Conservation (phyloP, 2,113 vertebrate species). For the Colius striatus region DNA sequence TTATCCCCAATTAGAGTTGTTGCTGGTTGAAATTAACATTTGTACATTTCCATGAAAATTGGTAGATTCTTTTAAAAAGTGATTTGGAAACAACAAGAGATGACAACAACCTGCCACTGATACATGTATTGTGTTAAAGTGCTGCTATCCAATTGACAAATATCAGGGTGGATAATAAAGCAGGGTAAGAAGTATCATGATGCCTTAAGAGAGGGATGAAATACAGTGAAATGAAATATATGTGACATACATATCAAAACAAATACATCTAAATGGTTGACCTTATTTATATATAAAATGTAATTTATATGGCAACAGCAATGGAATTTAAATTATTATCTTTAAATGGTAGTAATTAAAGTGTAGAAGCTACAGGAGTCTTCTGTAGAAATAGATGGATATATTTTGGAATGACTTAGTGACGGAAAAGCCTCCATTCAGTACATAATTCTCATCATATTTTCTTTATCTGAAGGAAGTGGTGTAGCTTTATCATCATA, state of each 20-base stretch:
- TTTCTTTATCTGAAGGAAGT: conserved; percentile 50
- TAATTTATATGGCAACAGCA: conserved; percentile 35
- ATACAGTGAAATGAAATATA: neutral
- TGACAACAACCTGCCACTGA: neutral
- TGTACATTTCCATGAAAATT: neutral
- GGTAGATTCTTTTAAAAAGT: neutral
- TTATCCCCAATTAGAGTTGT: neutral
- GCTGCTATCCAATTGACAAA: neutral
- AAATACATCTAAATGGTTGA: conserved; percentile 10
- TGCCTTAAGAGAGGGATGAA: neutral
- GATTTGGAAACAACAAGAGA: neutral
- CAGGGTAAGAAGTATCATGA: neutral
- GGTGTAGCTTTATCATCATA: conserved; percentile 48
- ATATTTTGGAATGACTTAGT: neutral
- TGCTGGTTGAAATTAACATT: neutral
- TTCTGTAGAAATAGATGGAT: neutral
- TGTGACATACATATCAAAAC: neutral
- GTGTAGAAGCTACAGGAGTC: neutral
- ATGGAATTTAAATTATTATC: conserved; percentile 13
- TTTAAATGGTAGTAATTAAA: conserved; percentile 41
- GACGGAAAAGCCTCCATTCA: conserved; percentile 26
- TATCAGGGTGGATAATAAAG: neutral
- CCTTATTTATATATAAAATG: conserved; percentile 16
- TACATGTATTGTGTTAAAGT: neutral
- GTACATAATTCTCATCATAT: conserved; percentile 46